Evolutionary conservation across 2,797 vertebrate species (phyloP).

Genomic region (Emydoidea blandingii): DNA sequence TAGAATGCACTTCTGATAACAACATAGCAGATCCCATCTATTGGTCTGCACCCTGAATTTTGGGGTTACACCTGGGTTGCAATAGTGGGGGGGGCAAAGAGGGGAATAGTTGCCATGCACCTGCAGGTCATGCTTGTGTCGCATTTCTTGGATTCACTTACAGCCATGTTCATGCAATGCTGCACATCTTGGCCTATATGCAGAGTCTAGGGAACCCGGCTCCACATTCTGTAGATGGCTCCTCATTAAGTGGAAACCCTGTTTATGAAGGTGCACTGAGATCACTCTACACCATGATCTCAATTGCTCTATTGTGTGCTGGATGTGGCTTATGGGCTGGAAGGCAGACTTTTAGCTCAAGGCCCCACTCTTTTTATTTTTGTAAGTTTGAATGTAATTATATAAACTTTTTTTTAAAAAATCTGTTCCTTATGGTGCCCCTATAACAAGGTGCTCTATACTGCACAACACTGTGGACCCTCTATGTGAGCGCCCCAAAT

Average conservation of each 20-base stretch:
- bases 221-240: not conserved
- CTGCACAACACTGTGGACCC: too few relatives aligned
- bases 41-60: not conserved
- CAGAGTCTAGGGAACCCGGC: not conserved
- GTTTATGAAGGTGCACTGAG: not conserved
- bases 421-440: too few relatives aligned
- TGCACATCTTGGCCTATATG: not conserved
- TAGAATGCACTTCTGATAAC: not conserved
- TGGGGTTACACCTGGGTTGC: not conserved
- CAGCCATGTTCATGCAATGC: not conserved
- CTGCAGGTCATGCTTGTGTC: rapidly evolving
- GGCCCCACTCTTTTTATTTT: too few relatives aligned
- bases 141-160: not conserved
- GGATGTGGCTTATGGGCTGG: too few relatives aligned
- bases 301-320: not conserved
- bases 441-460: too few relatives aligned
- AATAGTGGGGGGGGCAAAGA: too few relatives aligned
- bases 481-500: not conserved
- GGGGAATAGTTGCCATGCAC: not conserved
- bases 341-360: too few relatives aligned
- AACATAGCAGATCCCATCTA: not conserved
- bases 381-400: too few relatives aligned
- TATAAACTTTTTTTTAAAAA: too few relatives aligned
- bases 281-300: not conserved
- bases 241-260: not conserved